These are phyloP conservation scores for Drosophila mojavensis DNA, from an alignment of 1,140 invertebrate species.

Conservation along the genomic window DNA sequence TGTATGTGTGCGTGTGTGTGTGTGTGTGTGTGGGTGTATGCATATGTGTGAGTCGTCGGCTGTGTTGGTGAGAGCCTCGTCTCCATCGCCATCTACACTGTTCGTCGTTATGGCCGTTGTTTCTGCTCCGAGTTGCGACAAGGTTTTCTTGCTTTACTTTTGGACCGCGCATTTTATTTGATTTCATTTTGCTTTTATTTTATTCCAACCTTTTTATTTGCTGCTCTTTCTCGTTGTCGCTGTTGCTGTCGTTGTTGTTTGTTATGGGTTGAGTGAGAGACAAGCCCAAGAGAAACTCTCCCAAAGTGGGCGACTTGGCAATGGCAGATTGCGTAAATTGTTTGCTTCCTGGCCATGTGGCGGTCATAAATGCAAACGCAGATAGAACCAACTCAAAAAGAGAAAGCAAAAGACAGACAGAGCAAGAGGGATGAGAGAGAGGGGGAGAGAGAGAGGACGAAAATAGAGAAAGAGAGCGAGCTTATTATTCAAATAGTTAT, in stretches of 20 bases:
- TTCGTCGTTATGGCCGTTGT: constrained; percentile 15
- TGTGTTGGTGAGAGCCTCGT: constrained; percentile 33
- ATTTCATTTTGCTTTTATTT: constrained; percentile 74
- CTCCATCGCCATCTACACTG: constrained; percentile 8
- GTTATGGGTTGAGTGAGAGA: constrained; percentile 4
- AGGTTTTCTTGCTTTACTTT: constrained; percentile 68
- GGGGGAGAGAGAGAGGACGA: background rate
- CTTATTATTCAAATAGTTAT: constrained; percentile 33
- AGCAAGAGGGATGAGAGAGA: background rate
- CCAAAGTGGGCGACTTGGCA: constrained; percentile 43
- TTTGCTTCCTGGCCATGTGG: constrained; percentile 67
- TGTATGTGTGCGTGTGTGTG: background rate
- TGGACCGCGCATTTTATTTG: constrained; percentile 71
- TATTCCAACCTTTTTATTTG: constrained; percentile 24
- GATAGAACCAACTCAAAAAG: constrained; percentile 30
- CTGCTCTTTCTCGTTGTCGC: constrained; percentile 17
- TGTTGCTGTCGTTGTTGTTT: constrained; percentile 18
- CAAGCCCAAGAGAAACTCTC: constrained; percentile 1
- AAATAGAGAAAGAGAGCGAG: background rate
- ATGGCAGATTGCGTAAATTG: constrained; percentile 77
- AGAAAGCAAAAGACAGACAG: constrained; percentile 8
- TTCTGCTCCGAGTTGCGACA: constrained; percentile 21
- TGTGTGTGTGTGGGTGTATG: too few relatives aligned
- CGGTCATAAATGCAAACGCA: constrained; percentile 34
- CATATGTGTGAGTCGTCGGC: background rate